Evolutionary conservation across 1,140 invertebrate genomes (phyloP).

Genomic region (Drosophila asahinai): DNA sequence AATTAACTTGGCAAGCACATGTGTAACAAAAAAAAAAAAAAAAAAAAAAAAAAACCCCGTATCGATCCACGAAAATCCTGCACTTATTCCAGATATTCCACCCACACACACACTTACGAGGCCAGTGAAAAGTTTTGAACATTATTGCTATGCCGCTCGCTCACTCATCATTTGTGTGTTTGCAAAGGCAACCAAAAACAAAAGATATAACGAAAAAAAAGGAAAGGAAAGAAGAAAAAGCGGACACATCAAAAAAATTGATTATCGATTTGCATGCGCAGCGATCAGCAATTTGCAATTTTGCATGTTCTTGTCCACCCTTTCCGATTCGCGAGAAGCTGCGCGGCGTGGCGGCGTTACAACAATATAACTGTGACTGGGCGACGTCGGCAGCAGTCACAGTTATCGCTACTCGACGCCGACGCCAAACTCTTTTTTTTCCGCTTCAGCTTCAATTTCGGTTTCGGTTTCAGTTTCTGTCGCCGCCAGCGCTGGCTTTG

Average conservation of each 20-base stretch:
- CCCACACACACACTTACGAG: constrained; percentile 22
- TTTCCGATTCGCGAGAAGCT: constrained; percentile 27
- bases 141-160: constrained; percentile 18
- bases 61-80: constrained; percentile 25
- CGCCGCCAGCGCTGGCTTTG: background rate
- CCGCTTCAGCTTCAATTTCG: constrained; percentile 11
- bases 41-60: constrained; percentile 31
- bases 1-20: constrained; percentile 71
- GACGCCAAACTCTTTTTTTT: constrained; percentile 11
- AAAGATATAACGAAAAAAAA: background rate
- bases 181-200: constrained; percentile 38
- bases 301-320: constrained; percentile 15
- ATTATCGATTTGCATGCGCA: constrained; percentile 43
- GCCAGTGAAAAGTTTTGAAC: constrained; percentile 23
- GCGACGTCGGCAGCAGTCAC: constrained; percentile 15
- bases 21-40: constrained; percentile 48
- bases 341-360: constrained; percentile 33
- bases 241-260: constrained; percentile 9
- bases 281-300: constrained; percentile 37
- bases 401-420: constrained; percentile 17
- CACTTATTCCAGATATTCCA: constrained; percentile 32
- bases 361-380: constrained; percentile 26
- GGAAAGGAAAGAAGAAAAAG: constrained; percentile 7
- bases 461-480: constrained; percentile 5
- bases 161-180: constrained; percentile 34